Conservation (phyloP, 2,888 invertebrate species). For the Agrochola circellaris region DNA sequence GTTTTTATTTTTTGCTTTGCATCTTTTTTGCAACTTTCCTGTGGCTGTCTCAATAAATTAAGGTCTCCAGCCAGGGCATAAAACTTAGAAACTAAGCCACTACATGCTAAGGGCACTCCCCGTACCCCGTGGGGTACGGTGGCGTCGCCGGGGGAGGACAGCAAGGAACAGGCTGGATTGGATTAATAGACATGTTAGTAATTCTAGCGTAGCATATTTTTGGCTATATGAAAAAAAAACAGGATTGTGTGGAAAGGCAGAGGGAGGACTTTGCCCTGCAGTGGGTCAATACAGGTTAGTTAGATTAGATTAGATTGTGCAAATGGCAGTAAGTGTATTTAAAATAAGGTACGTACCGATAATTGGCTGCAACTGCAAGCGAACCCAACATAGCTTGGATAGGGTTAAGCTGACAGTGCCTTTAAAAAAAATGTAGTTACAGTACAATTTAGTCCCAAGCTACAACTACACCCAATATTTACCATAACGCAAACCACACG, state of each 20-base stretch:
- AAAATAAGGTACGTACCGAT: background rate
- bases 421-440: too few relatives aligned
- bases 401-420: background rate
- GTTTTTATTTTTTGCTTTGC: too few relatives aligned
- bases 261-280: background rate
- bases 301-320: background rate
- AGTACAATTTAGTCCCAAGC: background rate
- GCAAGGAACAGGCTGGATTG: too few relatives aligned
- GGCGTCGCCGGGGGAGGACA: too few relatives aligned
- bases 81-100: too few relatives aligned
- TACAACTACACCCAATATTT: constrained; percentile 24
- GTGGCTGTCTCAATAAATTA: too few relatives aligned
- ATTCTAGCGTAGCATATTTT: background rate
- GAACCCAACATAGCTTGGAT: background rate
- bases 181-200: background rate
- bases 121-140: too few relatives aligned
- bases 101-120: too few relatives aligned
- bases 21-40: too few relatives aligned
- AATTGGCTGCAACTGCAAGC: background rate
- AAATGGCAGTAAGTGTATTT: background rate
- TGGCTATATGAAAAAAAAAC: background rate
- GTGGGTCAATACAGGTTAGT: background rate
- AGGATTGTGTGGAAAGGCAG: background rate
- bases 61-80: too few relatives aligned
- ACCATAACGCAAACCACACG: constrained; percentile 29